Base-by-base conservation (phyloP, 2,797 vertebrate species). In the Paguma larvata region DNA sequence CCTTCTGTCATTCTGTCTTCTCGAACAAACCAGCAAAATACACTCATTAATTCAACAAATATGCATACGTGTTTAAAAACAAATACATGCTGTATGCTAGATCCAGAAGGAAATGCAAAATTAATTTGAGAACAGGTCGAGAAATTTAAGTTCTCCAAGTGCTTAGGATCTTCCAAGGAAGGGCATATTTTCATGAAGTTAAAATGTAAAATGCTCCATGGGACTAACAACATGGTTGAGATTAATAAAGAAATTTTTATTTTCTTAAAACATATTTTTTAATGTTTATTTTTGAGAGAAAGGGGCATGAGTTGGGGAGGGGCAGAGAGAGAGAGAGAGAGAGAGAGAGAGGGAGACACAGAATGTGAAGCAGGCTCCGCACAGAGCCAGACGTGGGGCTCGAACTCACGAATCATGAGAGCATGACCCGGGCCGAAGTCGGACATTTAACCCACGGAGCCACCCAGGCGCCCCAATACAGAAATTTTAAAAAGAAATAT, bases 151-250 rank as follows among this genome's bases (percentile, higher is more conserved):
- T 94, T 77, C 38, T 85, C 13, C 38, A 90, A 62, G 25, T 48
- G 19, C 51, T 95, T 70, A 68, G 78, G 59, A 46, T 68, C 84
- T 91, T 91, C 53, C 63, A 85, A 91, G 53, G 78, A 70, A 82
- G 13, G 0, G 8, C 11, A 13, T 59, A 19, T 75, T 21, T 91
- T 86, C 21, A 34, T 86, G 51, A 91, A 79, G 65, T n/a, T 73
- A 25, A 85, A n/a, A 91, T 38, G 19, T 62, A 44, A 85, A 85
- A 79, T 41, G 53, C 32, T 72, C 41, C 12, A 63, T 34, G 12
- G 70, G 27, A 11, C n/a, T 53, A 44, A 72, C 68, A 67, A 34
- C 79, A 85, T 38, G 13, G 5, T 44, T 85, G 56, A 63, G 62
- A 86, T 86, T 95, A 79, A 46, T 25, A 86, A 86, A 30, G 51